Evolutionary conservation across 92 coral and sea anemone genomes (phyloP), one percentile per base, ranked within the genome.

Genomic region (Parazoanthus atlanticus): DNA sequence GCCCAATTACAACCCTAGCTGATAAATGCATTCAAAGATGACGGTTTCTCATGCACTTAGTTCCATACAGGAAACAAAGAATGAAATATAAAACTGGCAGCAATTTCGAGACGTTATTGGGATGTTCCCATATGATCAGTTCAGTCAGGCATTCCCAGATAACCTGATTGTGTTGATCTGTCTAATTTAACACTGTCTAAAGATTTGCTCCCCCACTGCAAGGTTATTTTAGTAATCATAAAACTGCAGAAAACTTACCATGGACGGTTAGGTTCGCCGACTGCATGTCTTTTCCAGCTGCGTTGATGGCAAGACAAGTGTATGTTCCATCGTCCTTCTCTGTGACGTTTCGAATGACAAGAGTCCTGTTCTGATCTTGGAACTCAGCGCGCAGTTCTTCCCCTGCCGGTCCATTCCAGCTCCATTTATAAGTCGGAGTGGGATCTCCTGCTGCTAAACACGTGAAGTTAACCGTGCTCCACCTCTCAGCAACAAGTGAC

Each of bases 401-500:
- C 32, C 3, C 28, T 17, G 26, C 6, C 25, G 61, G 32, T 78
- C 64, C 64, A 12, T 78, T 46, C 9, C 46, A 32, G 56, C 47
- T 78, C 81, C 81, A 78, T 43, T n/a, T 21, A 49, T 78, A 78
- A 78, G 33, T 43, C 30, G 81, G 81, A 9, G 15, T 15, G 5
- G 81, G 81, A 78, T 78, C 81, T 3, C 81, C 81, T 23, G 34
- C 23, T 43, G 81, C 81, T 9, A 12, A n/a, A 78, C 61, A 78
- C 9, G 81, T 78, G 81, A 78, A 78, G 33, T 46, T 78, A 8
- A 78, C 7, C 5, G 81, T 46, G 81, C 81, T 78, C 81, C 81
- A 78, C 36, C 81, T 78, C 64, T 78, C 81, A 43, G 81, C 81
- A 43, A 78, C 81, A 78, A 41, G 81, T 40, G 81, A 78, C 61